Percentiles rank a stretch among this genome's conserved stretches.
Conservation (phyloP, 2,113 vertebrate species). For the Seriola quinqueradiata region DNA sequence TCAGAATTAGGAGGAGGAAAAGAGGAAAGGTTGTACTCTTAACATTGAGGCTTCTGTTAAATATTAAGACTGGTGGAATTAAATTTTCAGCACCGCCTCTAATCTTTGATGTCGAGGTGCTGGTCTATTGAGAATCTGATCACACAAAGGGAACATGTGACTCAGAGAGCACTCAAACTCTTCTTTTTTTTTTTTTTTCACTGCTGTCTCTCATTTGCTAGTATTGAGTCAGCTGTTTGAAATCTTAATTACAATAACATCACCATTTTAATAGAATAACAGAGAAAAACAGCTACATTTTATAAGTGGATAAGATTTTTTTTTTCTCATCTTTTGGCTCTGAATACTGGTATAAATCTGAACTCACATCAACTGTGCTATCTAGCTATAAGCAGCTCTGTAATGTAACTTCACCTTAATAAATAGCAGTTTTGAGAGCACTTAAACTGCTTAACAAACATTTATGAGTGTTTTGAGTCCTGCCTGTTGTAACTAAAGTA, state of each 20-base stretch:
- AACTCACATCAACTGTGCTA: neutral
- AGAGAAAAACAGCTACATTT: neutral
- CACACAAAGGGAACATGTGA: constrained; percentile 30
- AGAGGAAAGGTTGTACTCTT: constrained; percentile 50
- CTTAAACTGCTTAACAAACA: constrained; percentile 7
- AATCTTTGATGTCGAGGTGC: constrained; percentile 57
- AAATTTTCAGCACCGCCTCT: constrained; percentile 65
- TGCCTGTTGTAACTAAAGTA: constrained; percentile 3
- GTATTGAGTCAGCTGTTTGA: constrained; percentile 28
- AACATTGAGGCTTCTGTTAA: constrained; percentile 64
- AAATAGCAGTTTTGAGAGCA: constrained; percentile 30
- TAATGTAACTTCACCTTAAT: constrained; percentile 32
- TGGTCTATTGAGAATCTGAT: constrained; percentile 27
- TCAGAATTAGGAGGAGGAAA: constrained; percentile 37
- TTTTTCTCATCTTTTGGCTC: neutral
- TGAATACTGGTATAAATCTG: neutral
- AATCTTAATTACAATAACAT: constrained; percentile 11
- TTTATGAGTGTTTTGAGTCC: constrained; percentile 45
- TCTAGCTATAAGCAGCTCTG: neutral
- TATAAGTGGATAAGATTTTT: neutral
- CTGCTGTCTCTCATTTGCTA: neutral
- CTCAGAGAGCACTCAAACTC: neutral
- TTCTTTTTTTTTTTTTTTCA: neutral
- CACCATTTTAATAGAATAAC: neutral
- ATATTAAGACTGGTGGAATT: constrained; percentile 74